Percentiles rank a stretch among this genome's conserved stretches.
These are phyloP conservation scores for Dermochelys coriacea DNA, from an alignment of 2,797 vertebrate species.

Conservation along the genomic window DNA sequence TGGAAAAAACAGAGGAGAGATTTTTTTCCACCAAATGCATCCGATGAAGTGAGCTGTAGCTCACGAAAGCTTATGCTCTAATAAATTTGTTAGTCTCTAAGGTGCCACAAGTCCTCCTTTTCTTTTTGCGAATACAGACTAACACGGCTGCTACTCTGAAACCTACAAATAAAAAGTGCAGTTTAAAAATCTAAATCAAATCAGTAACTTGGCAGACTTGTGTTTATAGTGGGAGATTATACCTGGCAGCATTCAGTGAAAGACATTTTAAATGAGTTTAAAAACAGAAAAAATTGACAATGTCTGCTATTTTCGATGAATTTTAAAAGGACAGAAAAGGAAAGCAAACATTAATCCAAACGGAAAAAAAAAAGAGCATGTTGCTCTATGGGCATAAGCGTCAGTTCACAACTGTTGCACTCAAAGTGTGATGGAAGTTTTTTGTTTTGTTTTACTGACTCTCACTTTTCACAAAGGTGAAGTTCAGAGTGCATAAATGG, in stretches of 20 bases:
- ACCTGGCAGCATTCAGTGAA: background rate
- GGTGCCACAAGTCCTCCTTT: too few relatives aligned
- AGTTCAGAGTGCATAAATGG: background rate
- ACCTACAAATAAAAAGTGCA: accelerated
- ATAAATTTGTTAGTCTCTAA: too few relatives aligned
- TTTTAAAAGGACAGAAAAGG: background rate
- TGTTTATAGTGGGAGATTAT: background rate
- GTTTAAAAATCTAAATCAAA: background rate
- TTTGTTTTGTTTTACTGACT: background rate
- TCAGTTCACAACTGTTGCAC: background rate
- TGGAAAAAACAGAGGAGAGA: too few relatives aligned
- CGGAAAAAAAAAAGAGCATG: background rate
- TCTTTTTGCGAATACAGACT: too few relatives aligned
- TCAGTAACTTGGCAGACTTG: background rate
- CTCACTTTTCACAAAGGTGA: background rate
- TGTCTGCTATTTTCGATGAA: background rate
- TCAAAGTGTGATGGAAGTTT: accelerated
- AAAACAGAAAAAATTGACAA: background rate
- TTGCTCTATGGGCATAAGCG: background rate
- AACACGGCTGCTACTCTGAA: too few relatives aligned
- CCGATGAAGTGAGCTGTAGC: too few relatives aligned
- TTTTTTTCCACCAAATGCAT: too few relatives aligned
- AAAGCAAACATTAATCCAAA: background rate
- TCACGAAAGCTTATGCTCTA: too few relatives aligned
- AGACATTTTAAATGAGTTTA: background rate